phyloP scores from a whole-genome alignment of 2,113 vertebrate species.

The Balaenoptera acutorostrata region DNA sequence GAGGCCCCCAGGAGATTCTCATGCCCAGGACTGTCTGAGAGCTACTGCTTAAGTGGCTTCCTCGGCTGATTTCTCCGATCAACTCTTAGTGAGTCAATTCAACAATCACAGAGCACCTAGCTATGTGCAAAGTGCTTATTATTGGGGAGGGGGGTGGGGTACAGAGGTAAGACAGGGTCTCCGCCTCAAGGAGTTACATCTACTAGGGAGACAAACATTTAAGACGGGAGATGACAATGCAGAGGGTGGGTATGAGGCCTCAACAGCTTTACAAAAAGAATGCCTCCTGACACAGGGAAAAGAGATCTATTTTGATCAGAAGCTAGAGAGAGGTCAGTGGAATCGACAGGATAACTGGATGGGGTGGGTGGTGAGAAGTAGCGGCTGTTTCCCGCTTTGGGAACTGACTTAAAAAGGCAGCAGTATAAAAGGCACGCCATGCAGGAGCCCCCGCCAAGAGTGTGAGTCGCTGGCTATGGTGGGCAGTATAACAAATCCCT shows the following conservation, averaged over 20 bases:
- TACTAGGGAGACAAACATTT: neutral
- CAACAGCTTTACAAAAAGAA: neutral
- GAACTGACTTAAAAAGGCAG: too few species aligned
- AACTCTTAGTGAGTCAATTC: neutral
- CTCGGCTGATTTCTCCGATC: neutral
- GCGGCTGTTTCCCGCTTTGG: neutral
- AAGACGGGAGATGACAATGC: neutral
- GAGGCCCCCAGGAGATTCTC: neutral
- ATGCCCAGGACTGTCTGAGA: neutral
- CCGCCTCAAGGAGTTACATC: neutral
- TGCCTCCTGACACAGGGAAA: neutral
- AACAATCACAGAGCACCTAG: neutral
- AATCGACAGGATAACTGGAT: neutral
- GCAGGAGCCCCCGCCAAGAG: neutral
- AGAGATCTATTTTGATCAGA: neutral
- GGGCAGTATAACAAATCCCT: too few species aligned
- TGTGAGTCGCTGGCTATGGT: neutral
- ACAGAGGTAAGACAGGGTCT: neutral
- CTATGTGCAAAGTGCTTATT: neutral
- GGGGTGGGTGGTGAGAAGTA: fast-evolving
- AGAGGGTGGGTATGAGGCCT: neutral
- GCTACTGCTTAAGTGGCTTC: neutral
- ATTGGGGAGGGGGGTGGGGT: fast-evolving
- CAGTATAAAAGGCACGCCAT: fast-evolving
- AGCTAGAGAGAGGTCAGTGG: neutral